phyloP scores from a whole-genome alignment of 2,797 vertebrate species.

The Pogonophryne albipinna region DNA sequence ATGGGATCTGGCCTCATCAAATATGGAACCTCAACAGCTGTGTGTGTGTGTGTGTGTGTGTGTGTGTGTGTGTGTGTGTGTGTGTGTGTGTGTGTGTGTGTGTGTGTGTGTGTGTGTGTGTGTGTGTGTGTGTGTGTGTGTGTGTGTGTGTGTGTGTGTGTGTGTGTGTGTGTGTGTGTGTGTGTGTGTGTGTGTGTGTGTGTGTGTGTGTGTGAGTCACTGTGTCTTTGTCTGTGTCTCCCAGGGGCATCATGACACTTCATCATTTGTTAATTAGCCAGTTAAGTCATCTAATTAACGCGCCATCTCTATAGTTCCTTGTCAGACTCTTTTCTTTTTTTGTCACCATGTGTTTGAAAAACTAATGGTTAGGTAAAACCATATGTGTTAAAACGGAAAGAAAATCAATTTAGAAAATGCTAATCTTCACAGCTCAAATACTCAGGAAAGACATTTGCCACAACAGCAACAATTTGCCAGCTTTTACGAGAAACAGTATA shows the following conservation, averaged over 20 bases:
- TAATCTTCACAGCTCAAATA: slow-evolving; percentile 27
- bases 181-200: slow-evolving; percentile 8
- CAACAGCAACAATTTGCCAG: neutral
- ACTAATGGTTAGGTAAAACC: slow-evolving; percentile 32
- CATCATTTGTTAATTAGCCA: slow-evolving; percentile 80
- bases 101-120: slow-evolving; percentile 12
- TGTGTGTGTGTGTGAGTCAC: slow-evolving; percentile 4
- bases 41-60: slow-evolving; percentile 15
- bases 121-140: slow-evolving; percentile 8
- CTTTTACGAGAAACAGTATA: slow-evolving; percentile 2
- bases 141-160: neutral
- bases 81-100: slow-evolving; percentile 14
- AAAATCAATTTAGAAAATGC: slow-evolving; percentile 27
- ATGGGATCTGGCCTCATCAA: slow-evolving; percentile 56
- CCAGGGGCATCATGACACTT: slow-evolving; percentile 72
- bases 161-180: slow-evolving; percentile 14
- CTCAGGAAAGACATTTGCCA: slow-evolving; percentile 1
- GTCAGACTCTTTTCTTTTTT: slow-evolving; percentile 52
- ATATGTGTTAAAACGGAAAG: slow-evolving; percentile 19
- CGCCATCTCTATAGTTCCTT: slow-evolving; percentile 60
- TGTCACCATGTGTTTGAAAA: slow-evolving; percentile 39
- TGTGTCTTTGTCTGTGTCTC: slow-evolving; percentile 32
- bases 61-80: neutral
- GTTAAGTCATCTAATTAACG: slow-evolving; percentile 79
- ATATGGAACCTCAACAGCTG: slow-evolving; percentile 67